Conservation (phyloP, 2,113 vertebrate species). For the Verasper variegatus region DNA sequence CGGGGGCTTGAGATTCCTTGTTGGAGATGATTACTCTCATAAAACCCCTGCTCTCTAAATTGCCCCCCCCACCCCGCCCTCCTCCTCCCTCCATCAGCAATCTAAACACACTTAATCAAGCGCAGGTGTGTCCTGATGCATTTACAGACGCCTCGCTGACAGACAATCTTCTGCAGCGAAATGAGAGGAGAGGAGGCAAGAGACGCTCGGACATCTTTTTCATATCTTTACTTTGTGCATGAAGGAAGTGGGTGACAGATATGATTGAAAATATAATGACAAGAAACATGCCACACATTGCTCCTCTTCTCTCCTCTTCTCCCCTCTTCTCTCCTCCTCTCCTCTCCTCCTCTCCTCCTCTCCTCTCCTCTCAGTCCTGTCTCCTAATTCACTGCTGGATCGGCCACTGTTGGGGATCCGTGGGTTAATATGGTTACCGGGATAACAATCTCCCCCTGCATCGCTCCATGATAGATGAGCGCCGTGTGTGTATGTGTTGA, state of each 20-base stretch:
- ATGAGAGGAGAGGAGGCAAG: conserved; percentile 28
- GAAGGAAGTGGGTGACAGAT: conserved; percentile 33
- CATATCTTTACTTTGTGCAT: conserved; percentile 9
- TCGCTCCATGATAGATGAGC: conserved; percentile 79
- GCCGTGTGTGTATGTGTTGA: conserved; percentile 70
- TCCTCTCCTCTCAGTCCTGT: conserved; percentile 24
- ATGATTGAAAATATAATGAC: conserved; percentile 49
- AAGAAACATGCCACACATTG: conserved; percentile 51
- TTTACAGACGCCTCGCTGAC: conserved; percentile 68
- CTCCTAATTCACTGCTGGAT: conserved; percentile 72
- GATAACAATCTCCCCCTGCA: conserved; percentile 82
- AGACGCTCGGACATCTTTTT: conserved; percentile 33
- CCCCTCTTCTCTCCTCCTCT: conserved; percentile 9
- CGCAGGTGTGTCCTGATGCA: conserved; percentile 75
- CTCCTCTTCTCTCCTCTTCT: conserved; percentile 14
- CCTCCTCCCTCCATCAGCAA: conserved; percentile 65
- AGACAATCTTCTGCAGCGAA: conserved; percentile 33
- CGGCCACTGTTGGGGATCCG: conserved; percentile 73
- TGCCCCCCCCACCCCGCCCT: conserved; percentile 27
- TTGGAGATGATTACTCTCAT: conserved; percentile 83
- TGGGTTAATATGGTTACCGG: conserved; percentile 81
- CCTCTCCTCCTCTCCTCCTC: background rate
- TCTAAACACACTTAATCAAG: conserved; percentile 83
- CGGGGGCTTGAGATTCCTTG: conserved; percentile 76
- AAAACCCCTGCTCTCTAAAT: conserved; percentile 82